Conservation (phyloP, 2,113 vertebrate genomes). For the Craseonycteris thonglongyai region DNA sequence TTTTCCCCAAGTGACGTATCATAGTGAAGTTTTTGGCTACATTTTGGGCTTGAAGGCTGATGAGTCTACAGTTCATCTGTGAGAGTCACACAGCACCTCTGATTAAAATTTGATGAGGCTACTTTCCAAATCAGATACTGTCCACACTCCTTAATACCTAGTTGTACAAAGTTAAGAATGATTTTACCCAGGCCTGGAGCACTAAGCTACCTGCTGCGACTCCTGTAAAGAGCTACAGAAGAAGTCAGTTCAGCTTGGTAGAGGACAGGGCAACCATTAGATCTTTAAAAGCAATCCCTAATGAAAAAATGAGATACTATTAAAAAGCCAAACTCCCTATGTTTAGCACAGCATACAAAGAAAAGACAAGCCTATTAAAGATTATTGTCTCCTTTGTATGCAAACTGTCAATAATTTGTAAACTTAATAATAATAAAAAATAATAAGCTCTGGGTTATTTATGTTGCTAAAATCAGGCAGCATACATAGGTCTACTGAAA, state of each 20-base stretch:
- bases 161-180: conserved; percentile 28
- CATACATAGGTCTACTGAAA: conserved; percentile 52
- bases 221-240: conserved; percentile 11
- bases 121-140: not conserved
- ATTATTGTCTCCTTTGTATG: conserved; percentile 68
- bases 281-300: conserved; percentile 43
- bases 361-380: conserved; percentile 66
- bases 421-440: conserved; percentile 66
- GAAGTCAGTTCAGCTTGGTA: not conserved
- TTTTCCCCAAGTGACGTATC: not conserved
- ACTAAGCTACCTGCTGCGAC: not conserved
- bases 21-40: not conserved
- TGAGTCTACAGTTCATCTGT: conserved; percentile 17
- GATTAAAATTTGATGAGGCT: conserved; percentile 38
- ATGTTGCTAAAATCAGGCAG: conserved; percentile 63
- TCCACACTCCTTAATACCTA: not conserved
- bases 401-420: conserved; percentile 70
- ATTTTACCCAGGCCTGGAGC: not conserved
- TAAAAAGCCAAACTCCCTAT: conserved; percentile 47
- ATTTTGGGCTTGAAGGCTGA: conserved; percentile 13
- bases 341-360: conserved; percentile 58
- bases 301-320: conserved; percentile 46
- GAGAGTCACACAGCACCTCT: not conserved
- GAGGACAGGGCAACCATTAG: conserved; percentile 22
- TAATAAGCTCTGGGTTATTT: conserved; percentile 63